A percentile compares a stretch with the other conserved stretches of the same genome.
phyloP scores from a whole-genome alignment of 2,113 vertebrate genomes.

The Dolichotis patagonum region DNA sequence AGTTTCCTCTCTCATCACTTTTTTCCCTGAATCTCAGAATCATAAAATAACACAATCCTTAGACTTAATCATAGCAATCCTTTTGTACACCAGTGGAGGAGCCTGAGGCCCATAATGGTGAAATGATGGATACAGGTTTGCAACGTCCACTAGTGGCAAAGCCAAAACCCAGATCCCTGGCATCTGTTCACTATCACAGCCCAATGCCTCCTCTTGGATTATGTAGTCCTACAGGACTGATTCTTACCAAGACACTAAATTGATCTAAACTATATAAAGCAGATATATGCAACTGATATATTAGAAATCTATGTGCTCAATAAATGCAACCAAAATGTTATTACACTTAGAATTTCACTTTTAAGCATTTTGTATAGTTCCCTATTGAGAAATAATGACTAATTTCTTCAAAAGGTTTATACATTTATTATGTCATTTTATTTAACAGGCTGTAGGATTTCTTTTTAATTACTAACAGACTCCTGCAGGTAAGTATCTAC shows the following conservation, averaged over 20 bases:
- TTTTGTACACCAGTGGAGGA: conserved; percentile 1
- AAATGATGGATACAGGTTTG: not conserved
- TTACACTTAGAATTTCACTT: conserved; percentile 35
- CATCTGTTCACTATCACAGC: not conserved
- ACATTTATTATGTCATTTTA: conserved; percentile 59
- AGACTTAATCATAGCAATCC: not conserved
- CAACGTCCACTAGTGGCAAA: not conserved
- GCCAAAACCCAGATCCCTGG: not conserved
- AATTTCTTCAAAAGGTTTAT: conserved; percentile 31
- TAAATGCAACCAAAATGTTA: conserved; percentile 50
- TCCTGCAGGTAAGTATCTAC: conserved; percentile 51
- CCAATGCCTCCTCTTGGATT: not conserved
- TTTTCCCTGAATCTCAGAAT: conserved; percentile 21
- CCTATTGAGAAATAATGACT: conserved; percentile 54
- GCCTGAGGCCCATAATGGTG: not conserved
- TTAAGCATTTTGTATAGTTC: not conserved
- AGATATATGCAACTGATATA: conserved; percentile 22
- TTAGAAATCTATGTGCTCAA: conserved; percentile 38
- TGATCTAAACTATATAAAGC: conserved; percentile 21
- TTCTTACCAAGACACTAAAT: not conserved
- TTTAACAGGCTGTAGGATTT: conserved; percentile 51
- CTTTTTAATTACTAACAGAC: conserved; percentile 65
- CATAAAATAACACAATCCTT: not conserved
- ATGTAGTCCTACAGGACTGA: not conserved
- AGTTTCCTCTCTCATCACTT: not conserved